These are phyloP conservation scores for Pterophyllum scalare DNA, from an alignment of 2,113 vertebrate genomes.

Conservation along the genomic window DNA sequence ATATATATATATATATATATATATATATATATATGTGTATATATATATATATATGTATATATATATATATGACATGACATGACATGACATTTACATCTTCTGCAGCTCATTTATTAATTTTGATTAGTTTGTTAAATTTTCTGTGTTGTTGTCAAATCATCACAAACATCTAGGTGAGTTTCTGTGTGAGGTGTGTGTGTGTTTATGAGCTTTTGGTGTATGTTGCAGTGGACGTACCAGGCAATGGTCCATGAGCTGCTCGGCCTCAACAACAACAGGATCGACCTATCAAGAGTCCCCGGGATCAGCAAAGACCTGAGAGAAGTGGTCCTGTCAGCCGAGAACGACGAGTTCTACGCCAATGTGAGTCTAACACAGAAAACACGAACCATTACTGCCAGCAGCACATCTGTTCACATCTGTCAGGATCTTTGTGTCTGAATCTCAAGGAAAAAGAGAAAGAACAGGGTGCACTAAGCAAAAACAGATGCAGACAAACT, in stretches of 20 bases:
- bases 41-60: too few species aligned
- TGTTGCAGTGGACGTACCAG: constrained; percentile 94
- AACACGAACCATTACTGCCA: too few species aligned
- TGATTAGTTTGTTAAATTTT: not conserved
- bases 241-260: constrained; percentile 97
- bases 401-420: not conserved
- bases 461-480: not conserved
- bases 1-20: too few species aligned
- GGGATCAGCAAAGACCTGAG: constrained; percentile 92
- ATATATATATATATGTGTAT: too few species aligned
- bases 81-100: not conserved
- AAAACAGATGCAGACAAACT: rapidly evolving
- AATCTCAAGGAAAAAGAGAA: too few species aligned
- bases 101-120: not conserved
- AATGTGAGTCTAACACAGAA: constrained; percentile 82
- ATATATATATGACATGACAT: too few species aligned
- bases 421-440: not conserved
- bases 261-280: constrained; percentile 96
- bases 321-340: constrained; percentile 94
- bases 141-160: not conserved
- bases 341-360: constrained; percentile 97
- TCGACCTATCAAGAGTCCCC: constrained; percentile 93
- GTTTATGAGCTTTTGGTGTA: not conserved
- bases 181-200: not conserved
- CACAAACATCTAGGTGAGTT: not conserved